Evolutionary conservation across 1,140 invertebrate genomes (phyloP), one percentile per base, ranked within the genome.

Genomic region (Anastrepha ludens): DNA sequence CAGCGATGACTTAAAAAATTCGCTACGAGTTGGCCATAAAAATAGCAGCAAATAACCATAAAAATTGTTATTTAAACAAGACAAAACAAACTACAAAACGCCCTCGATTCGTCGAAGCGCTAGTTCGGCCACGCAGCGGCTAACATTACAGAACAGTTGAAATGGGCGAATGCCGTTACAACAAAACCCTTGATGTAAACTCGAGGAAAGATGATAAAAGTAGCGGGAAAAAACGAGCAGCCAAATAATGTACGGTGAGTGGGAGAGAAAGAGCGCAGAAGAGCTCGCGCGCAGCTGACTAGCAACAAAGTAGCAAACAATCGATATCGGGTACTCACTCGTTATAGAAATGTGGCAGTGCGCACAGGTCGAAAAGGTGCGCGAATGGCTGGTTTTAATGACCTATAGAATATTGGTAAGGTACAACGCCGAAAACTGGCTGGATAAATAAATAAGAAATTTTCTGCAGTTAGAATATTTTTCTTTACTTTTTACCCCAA

Each of bases 391-490:
- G 7, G 7, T 2, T 55, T 55, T 81, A 81, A 81, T 55, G 9
- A 17, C 74, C 41, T 29, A 55, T 20, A 13, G 44, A 15, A 17
- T 74, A 74, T 74, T 74, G 41, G 41, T 44, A 41, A 74, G 67
- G 41, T 15, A 47, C 44, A 41, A 15, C 11, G 41, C 41, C 29
- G 15, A 62, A 62, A 62, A 7, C 41, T 74, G n/a, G 20, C 15
- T 44, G 70, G 70, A 4, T 74, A 74, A 74, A 74, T 74, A 74
- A 74, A 74, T 50, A 50, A 74, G 41, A 47, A 62, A 74, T 74
- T 47, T 15, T 1, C 11, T 47, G 41, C 60, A 62, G 60, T 13
- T 62, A 62, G 60, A 17, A 17, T 62, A 17, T 62, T 15, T 15
- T 74, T 44, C 41, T n/a, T 15, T n/a, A 1, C 47, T 74, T 74